These are phyloP conservation scores for Agrochola macilenta DNA, from an alignment of 2,888 invertebrate species.

Conservation along the genomic window DNA sequence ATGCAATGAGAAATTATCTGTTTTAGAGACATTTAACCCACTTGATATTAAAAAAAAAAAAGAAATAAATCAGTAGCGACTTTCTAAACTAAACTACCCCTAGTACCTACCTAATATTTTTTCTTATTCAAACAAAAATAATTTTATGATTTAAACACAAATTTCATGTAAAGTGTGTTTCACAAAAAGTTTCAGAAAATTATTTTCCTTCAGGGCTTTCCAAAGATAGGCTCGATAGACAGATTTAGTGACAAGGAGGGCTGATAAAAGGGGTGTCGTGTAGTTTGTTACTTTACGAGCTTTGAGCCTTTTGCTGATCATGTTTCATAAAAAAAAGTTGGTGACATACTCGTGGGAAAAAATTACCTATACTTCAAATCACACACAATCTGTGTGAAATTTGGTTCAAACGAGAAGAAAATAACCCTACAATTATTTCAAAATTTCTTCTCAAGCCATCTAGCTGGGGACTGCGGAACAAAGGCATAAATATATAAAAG, in stretches of 20 bases:
- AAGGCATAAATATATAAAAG: not conserved
- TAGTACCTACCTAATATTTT: not conserved
- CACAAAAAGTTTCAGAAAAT: conserved; percentile 12
- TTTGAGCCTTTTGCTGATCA: conserved; percentile 4
- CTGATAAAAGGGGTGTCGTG: conserved; percentile 72
- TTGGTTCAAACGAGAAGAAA: not conserved
- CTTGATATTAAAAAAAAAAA: no score
- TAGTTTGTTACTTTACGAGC: conserved; percentile 67
- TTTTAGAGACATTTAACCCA: not conserved
- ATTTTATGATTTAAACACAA: conserved; percentile 5
- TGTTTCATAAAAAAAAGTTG: conserved; percentile 23
- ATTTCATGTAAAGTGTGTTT: conserved; percentile 17
- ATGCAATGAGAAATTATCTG: not conserved
- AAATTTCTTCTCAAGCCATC: not conserved
- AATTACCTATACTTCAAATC: not conserved
- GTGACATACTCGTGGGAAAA: not conserved
- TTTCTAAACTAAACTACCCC: no score
- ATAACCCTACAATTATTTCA: not conserved
- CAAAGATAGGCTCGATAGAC: conserved; percentile 19
- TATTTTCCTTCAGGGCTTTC: conserved; percentile 10
- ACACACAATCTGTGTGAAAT: no score
- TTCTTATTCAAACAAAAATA: not conserved
- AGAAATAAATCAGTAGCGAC: not conserved
- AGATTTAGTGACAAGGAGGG: conserved; percentile 62
- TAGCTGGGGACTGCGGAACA: no score